These are phyloP conservation scores for Erebia epiphron DNA, from an alignment of 2,888 invertebrate genomes.

Conservation along the genomic window DNA sequence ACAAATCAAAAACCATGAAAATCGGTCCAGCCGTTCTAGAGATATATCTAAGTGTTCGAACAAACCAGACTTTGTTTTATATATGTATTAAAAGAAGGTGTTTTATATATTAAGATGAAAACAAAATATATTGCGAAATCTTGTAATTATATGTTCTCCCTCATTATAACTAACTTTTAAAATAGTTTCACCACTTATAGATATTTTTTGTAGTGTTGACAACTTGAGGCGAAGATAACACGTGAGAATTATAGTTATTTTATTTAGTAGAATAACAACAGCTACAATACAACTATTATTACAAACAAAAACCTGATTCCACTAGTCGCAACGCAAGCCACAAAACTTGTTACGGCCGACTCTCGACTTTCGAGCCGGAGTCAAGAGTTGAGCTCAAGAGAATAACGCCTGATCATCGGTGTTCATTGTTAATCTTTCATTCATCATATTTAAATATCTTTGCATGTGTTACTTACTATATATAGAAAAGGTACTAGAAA, in stretches of 20 bases:
- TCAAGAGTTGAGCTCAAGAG: neutral
- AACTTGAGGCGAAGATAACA: neutral
- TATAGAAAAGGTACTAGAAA: neutral
- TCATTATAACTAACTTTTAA: too few relatives aligned
- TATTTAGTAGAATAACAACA: constrained; percentile 4
- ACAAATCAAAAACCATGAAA: too few relatives aligned
- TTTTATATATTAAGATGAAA: too few relatives aligned
- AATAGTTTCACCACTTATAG: too few relatives aligned
- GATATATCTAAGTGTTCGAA: too few relatives aligned
- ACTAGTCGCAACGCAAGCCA: neutral
- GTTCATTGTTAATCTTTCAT: constrained; percentile 11
- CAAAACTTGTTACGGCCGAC: neutral
- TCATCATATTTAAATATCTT: constrained; percentile 14
- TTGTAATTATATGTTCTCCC: too few relatives aligned
- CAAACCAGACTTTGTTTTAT: too few relatives aligned
- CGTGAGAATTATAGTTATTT: neutral
- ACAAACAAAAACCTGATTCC: neutral
- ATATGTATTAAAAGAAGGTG: too few relatives aligned
- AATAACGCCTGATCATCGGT: neutral
- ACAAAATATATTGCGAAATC: too few relatives aligned
- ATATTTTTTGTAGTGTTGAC: neutral
- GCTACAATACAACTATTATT: constrained; percentile 9
- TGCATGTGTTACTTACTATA: neutral
- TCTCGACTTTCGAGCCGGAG: neutral
- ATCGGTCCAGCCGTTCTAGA: too few relatives aligned